These are phyloP conservation scores for Lepus timidus DNA, from an alignment of 2,113 vertebrate genomes.

Conservation along the genomic window DNA sequence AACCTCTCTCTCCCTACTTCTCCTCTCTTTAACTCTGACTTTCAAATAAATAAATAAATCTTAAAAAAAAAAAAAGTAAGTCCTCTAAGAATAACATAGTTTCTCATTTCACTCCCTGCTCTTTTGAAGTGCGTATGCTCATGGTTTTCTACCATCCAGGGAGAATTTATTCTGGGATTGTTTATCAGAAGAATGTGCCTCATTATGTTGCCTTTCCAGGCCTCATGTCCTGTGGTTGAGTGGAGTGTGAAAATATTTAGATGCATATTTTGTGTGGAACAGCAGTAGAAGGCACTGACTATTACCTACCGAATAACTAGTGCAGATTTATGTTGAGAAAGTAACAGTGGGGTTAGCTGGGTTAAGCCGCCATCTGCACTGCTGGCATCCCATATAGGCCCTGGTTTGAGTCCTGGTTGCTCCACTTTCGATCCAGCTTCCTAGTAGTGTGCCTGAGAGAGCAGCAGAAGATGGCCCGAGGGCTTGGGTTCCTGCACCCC, in stretches of 20 bases:
- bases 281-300: not conserved
- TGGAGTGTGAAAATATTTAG: slow-evolving; percentile 5
- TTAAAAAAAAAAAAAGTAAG: not conserved
- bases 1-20: too few species aligned
- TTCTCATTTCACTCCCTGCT: not conserved
- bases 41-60: too few species aligned
- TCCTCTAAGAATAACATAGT: not conserved
- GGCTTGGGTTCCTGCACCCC: too few species aligned
- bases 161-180: slow-evolving; percentile 15
- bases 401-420: too few species aligned
- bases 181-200: not conserved
- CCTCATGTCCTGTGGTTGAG: not conserved
- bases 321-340: not conserved
- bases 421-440: too few species aligned
- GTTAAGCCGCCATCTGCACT: too few species aligned
- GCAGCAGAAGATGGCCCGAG: too few species aligned
- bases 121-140: not conserved
- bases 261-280: not conserved
- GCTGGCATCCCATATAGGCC: too few species aligned
- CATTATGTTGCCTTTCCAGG: not conserved
- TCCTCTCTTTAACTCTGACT: too few species aligned
- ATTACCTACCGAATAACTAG: not conserved
- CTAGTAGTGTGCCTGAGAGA: too few species aligned
- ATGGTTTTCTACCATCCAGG: not conserved
- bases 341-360: not conserved